phyloP scores from a whole-genome alignment of 2,888 invertebrate genomes.

The Microchrysa polita region DNA sequence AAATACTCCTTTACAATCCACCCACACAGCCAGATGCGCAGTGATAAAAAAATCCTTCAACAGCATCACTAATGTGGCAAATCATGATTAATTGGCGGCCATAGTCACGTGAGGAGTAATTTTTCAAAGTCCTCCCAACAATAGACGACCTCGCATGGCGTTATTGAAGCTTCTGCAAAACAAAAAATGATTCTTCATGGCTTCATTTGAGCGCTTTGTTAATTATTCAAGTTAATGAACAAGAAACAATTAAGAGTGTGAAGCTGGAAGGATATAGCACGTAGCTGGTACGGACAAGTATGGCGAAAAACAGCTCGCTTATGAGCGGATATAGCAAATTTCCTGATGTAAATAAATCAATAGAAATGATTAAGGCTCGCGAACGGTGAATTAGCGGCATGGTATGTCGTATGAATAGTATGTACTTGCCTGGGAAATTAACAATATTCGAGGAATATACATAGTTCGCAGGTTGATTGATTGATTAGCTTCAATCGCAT shows the following conservation, averaged over 20 bases:
- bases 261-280: background rate
- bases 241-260: conserved; percentile 26
- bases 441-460: no score
- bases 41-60: conserved; percentile 22
- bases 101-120: conserved; percentile 47
- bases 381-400: no score
- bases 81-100: conserved; percentile 46
- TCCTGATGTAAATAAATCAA: background rate
- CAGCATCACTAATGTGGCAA: conserved; percentile 42
- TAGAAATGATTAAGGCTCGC: no score
- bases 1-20: no score
- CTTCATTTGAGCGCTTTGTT: conserved; percentile 48
- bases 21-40: no score
- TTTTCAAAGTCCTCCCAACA: conserved; percentile 35
- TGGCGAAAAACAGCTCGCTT: background rate
- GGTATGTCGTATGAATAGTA: no score
- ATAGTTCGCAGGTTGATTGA: no score
- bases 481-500: no score
- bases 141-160: conserved; percentile 1
- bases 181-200: conserved; percentile 46
- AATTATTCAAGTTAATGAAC: conserved; percentile 50
- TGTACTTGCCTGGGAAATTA: no score
- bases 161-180: conserved; percentile 44
- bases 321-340: conserved; percentile 5
- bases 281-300: conserved; percentile 6